Conservation (phyloP, 2,888 invertebrate species). For the Lissonota sp. region DNA sequence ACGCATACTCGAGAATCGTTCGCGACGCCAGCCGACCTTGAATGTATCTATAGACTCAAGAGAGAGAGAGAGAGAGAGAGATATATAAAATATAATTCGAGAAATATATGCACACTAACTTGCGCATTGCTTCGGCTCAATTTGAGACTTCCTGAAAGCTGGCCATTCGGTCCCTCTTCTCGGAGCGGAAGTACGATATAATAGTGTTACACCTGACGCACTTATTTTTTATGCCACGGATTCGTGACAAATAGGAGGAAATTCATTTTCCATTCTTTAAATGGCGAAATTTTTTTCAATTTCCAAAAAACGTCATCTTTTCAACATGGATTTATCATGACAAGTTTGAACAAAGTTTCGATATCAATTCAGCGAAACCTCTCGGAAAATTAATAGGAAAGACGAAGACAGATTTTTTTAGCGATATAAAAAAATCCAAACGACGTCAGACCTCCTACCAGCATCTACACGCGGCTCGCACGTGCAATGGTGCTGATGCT, state of each 20-base stretch:
- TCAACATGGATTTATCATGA: no score
- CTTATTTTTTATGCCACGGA: slow-evolving; percentile 8
- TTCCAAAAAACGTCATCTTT: no score
- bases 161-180: slow-evolving; percentile 5
- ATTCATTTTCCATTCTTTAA: no score
- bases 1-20: slow-evolving; percentile 18
- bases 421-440: no score
- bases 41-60: slow-evolving; percentile 49
- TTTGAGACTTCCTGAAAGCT: slow-evolving; percentile 36
- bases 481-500: slow-evolving; percentile 30
- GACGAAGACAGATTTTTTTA: neutral
- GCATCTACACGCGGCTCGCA: slow-evolving; percentile 22
- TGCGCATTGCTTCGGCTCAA: slow-evolving; percentile 21
- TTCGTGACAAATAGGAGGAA: no score
- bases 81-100: no score
- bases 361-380: no score
- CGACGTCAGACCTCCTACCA: neutral
- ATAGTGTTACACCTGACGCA: no score
- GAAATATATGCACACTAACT: neutral
- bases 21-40: slow-evolving; percentile 54
- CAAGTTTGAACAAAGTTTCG: no score
- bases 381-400: no score
- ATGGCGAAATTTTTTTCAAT: no score
- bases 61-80: no score
- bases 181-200: slow-evolving; percentile 41